Conservation (phyloP, 2,113 vertebrate genomes). For the Glaucomys volans region DNA sequence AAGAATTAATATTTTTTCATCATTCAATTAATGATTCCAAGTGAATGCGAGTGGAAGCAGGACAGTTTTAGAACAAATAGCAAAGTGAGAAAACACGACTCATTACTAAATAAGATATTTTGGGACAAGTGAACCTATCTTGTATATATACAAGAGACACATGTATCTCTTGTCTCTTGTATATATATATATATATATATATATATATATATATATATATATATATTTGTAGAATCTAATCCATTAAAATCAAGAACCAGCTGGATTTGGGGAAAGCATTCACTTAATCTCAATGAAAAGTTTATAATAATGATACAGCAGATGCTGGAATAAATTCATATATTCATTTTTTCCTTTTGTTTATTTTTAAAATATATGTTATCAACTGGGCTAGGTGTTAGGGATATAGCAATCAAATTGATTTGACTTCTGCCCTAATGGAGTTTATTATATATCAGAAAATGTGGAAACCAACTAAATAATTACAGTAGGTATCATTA, state of each 20-base stretch:
- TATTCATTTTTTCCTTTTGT: not conserved
- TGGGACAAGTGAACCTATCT: not conserved
- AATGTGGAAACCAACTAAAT: not conserved
- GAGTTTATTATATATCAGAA: not conserved
- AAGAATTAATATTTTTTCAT: not conserved
- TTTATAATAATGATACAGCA: not conserved
- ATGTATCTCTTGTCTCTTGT: no score
- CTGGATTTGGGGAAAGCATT: not conserved
- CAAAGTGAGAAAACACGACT: not conserved
- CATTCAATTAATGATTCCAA: not conserved
- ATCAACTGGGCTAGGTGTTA: not conserved
- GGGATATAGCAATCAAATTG: not conserved
- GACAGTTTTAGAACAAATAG: not conserved
- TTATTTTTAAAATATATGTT: not conserved
- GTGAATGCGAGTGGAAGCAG: not conserved
- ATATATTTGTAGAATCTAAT: not conserved
- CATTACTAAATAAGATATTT: not conserved
- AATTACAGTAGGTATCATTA: not conserved
- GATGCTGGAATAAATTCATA: not conserved
- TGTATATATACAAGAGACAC: no score
- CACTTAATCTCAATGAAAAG: not conserved
- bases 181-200: no score
- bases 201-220: not conserved
- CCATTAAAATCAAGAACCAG: not conserved
- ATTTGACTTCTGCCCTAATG: not conserved